Conservation (phyloP, 2,113 vertebrate genomes). For the Podilymbus podiceps region DNA sequence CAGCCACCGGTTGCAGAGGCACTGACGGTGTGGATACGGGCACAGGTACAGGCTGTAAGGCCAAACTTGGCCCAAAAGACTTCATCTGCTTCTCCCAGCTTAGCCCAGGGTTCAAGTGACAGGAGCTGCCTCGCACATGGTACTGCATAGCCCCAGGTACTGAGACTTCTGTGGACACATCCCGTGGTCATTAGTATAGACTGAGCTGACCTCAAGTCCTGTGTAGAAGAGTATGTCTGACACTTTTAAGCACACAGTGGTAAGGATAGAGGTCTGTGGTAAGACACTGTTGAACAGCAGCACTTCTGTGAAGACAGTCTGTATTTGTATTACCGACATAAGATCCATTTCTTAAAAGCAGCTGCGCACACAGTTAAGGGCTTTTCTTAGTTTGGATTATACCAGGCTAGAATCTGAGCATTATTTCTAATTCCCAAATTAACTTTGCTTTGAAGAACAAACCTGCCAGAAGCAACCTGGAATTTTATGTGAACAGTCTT, state of each 20-base stretch:
- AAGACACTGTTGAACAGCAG: background rate
- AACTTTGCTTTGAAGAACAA: background rate
- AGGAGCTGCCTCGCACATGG: background rate
- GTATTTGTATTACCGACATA: background rate
- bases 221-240: rapidly evolving
- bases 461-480: background rate
- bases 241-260: rapidly evolving
- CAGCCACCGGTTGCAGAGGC: background rate
- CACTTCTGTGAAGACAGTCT: background rate
- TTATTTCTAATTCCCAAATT: background rate
- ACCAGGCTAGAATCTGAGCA: background rate
- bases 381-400: background rate
- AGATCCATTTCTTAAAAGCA: background rate
- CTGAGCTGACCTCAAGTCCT: background rate
- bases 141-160: background rate
- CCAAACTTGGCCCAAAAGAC: background rate
- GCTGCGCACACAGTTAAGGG: background rate
- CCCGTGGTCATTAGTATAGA: background rate
- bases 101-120: background rate
- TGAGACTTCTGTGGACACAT: background rate
- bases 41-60: background rate
- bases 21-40: rapidly evolving
- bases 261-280: background rate
- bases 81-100: background rate
- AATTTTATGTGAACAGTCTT: background rate